phyloP scores from a whole-genome alignment of 1,140 invertebrate species.

The Meteorus sp. region DNA sequence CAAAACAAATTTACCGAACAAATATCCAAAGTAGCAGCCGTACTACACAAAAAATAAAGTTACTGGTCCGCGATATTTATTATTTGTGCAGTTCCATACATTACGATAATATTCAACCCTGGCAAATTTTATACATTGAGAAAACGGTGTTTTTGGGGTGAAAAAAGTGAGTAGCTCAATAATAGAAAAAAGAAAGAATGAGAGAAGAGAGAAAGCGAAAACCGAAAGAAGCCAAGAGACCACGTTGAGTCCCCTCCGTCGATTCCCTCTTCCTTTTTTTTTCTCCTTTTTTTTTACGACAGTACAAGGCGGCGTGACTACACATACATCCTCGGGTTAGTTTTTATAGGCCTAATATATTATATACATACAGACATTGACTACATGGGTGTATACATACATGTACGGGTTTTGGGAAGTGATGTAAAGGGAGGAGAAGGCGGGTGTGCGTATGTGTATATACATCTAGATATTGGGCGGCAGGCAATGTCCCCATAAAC shows the following conservation, averaged over 20 bases:
- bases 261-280: constrained; percentile 24
- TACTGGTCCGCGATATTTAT: no score
- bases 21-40: no score
- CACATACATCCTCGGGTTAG: constrained; percentile 36
- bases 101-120: not conserved
- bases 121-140: constrained; percentile 14
- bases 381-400: constrained; percentile 3
- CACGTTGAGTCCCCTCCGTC: constrained; percentile 24
- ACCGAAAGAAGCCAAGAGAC: constrained; percentile 33
- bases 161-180: no score
- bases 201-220: no score
- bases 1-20: no score
- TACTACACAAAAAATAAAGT: no score
- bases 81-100: no score
- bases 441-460: constrained; percentile 1
- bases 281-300: constrained; percentile 41
- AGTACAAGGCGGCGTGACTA: constrained; percentile 44
- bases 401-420: constrained; percentile 3
- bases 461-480: constrained; percentile 20
- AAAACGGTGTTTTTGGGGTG: constrained; percentile 11
- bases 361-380: constrained; percentile 25
- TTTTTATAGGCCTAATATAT: constrained; percentile 35
- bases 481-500: constrained; percentile 28
- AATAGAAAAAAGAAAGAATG: no score
- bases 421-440: constrained; percentile 8